Percentiles rank a stretch among this genome's conserved stretches.
These are phyloP conservation scores for Sandelia bainsii DNA, from an alignment of 2,797 vertebrate genomes.

Conservation along the genomic window DNA sequence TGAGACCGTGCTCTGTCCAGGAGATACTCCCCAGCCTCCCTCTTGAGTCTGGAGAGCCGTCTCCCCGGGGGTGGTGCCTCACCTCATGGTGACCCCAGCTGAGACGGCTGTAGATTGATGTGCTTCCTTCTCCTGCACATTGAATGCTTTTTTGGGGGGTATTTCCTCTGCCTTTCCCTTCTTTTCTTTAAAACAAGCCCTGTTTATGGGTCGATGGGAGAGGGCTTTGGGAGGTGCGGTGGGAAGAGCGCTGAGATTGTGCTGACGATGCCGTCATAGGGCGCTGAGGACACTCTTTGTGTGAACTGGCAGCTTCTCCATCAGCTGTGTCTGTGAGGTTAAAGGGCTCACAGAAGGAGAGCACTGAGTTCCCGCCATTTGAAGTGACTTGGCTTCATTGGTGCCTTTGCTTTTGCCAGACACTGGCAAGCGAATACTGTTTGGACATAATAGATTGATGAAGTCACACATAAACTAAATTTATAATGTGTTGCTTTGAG, in stretches of 20 bases:
- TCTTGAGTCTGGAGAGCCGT: slow-evolving; percentile 15
- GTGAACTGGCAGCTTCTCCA: slow-evolving; percentile 67
- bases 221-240: background rate
- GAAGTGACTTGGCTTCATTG: slow-evolving; percentile 38
- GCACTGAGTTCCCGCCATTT: slow-evolving; percentile 48
- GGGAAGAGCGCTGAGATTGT: slow-evolving; percentile 61
- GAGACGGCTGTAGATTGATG: slow-evolving; percentile 75
- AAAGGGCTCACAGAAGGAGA: slow-evolving; percentile 63
- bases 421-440: slow-evolving; percentile 8
- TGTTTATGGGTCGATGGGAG: slow-evolving; percentile 34
- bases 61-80: slow-evolving; percentile 54
- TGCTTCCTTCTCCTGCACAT: slow-evolving; percentile 70
- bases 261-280: slow-evolving; percentile 65
- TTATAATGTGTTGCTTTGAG: background rate
- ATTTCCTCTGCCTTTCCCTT: slow-evolving; percentile 64
- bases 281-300: slow-evolving; percentile 76
- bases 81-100: slow-evolving; percentile 77
- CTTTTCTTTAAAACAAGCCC: slow-evolving; percentile 59
- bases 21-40: slow-evolving; percentile 58
- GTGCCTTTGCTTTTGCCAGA: slow-evolving; percentile 26
- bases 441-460: slow-evolving; percentile 25
- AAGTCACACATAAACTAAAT: slow-evolving; percentile 9
- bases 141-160: slow-evolving; percentile 61
- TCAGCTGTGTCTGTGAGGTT: slow-evolving; percentile 70
- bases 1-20: slow-evolving; percentile 65